Base-by-base conservation (phyloP, 2,888 invertebrate species). In the Drosophila greeni region DNA sequence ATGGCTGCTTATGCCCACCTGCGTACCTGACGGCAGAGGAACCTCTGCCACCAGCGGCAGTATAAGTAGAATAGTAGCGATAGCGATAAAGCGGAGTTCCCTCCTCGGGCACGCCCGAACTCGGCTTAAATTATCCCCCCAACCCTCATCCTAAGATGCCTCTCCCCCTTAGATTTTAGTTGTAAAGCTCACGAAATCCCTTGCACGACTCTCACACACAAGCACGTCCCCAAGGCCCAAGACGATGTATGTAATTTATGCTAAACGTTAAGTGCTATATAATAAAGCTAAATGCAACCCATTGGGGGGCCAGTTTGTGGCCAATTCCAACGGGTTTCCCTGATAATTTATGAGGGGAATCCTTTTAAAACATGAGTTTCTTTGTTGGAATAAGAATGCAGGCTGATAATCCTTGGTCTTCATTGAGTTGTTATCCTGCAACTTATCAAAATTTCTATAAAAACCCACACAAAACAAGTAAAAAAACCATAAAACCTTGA, bases 11-110 rank as follows among this genome's bases (percentile, higher is more conserved):
- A 62, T 37, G 60, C 68, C 62, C 69, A 48, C 26, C 40, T 42
- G 74, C 65, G 72, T 55, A 74, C 80, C 70, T 79, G 82, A 75
- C 68, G 72, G 66, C 66, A 66, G 70, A 72, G 65, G 37, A 53
- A 49, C 31, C 23, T 24, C 42, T 42, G 42, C 42, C 31, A 47
- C 45, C 45, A 47, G 45, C 31, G 45, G 43, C 52, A 31, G 65
- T 24, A 36, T 43, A 24, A 36, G 52, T 31, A 43, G 29, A 24
- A 37, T 39, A 57, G 55, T 39, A 57, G 55, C 56, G 36, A 54
- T 23, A 54, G 57, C 57, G 58, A 57, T 40, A 39, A 14, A 39
- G 14, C 20, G 39, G 20, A 39, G 39, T 57, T 57, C 40, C 51
- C 18, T 39, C 39, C 26, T 16, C n/a, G 42, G 42, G 42, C 36